Conservation (phyloP, 2,888 invertebrate species). For the Eudemis profundana region DNA sequence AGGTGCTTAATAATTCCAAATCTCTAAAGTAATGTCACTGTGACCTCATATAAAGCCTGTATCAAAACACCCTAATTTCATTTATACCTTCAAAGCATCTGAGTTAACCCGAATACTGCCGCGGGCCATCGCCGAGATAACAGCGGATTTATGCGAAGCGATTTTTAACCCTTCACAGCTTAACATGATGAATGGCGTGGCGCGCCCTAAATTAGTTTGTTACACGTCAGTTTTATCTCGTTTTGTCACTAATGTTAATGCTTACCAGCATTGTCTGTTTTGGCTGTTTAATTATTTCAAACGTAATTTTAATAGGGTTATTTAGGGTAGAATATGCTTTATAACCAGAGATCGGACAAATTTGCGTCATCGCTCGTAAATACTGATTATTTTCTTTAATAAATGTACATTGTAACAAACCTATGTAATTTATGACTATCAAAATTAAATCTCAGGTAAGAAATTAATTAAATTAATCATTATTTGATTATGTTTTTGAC, state of each 20-base stretch:
- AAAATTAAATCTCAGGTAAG: too few relatives aligned
- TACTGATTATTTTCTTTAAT: too few relatives aligned
- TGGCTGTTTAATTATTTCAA: too few relatives aligned
- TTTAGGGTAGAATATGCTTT: too few relatives aligned
- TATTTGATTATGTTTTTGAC: too few relatives aligned
- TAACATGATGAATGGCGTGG: slow-evolving; percentile 63
- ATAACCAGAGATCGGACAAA: too few relatives aligned
- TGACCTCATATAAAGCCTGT: neutral
- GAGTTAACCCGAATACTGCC: slow-evolving; percentile 60
- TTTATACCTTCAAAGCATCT: slow-evolving; percentile 25
- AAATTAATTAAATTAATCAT: too few relatives aligned
- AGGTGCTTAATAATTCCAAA: slow-evolving; percentile 37
- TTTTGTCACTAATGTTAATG: slow-evolving; percentile 32
- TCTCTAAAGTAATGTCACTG: slow-evolving; percentile 21
- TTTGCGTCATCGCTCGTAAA: too few relatives aligned
- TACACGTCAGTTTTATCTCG: slow-evolving; percentile 53
- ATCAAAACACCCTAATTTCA: slow-evolving; percentile 45
- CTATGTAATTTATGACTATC: too few relatives aligned
- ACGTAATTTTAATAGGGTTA: too few relatives aligned
- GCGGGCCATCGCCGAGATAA: slow-evolving; percentile 64
- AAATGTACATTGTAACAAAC: too few relatives aligned
- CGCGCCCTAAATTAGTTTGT: slow-evolving; percentile 58
- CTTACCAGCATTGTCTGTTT: too few relatives aligned
- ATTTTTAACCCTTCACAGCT: slow-evolving; percentile 79
- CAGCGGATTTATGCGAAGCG: slow-evolving; percentile 77